Evolutionary conservation across 2,888 invertebrate species (phyloP), one percentile per base, ranked within the genome.

Genomic region (Xestia rhomboidea): DNA sequence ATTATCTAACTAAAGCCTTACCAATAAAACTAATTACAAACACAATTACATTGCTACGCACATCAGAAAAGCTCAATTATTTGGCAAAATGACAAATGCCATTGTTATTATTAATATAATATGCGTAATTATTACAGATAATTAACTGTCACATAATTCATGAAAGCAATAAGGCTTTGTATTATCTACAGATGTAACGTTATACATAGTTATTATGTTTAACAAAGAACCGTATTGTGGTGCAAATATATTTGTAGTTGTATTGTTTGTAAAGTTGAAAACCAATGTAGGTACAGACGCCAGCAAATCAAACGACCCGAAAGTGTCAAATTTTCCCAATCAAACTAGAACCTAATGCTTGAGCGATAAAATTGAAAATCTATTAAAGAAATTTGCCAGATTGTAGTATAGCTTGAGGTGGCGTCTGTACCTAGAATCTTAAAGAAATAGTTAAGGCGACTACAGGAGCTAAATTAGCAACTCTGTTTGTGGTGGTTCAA

Each of bases 141-240:
- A 82, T 83, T 79, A 68, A 13, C 71, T 82, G 82, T 79, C 84
- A 54, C 82, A 82, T 82, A 79, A 82, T 60, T 82, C 74, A 84
- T 73, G 69, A 30, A 72, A 68, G n/a, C 73, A 83, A 18, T 13
- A 41, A 51, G 62, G 68, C 49, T 84, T 79, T 70, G 30, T 15
- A 64, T 34, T 72, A 72, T 72, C 44, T 60, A 30, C 51, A 57
- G 11, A 77, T 73, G 69, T 78, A 24, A 46, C 38, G 13, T 18
- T 46, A 60, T n/a, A n/a, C n/a, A n/a, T 57, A 57, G 63, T 66
- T 73, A 49, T 21, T 68, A 21, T 54, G 24, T 13, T 68, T 34
- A 1, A 60, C 18, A 60, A 66, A 60, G 13, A 73, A 57, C 34
- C 5, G 30, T 54, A 18, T 46, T 8, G 24, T 18, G 8, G 11